Conservation (phyloP, 2,113 vertebrate genomes). For the Microtus oregoni region DNA sequence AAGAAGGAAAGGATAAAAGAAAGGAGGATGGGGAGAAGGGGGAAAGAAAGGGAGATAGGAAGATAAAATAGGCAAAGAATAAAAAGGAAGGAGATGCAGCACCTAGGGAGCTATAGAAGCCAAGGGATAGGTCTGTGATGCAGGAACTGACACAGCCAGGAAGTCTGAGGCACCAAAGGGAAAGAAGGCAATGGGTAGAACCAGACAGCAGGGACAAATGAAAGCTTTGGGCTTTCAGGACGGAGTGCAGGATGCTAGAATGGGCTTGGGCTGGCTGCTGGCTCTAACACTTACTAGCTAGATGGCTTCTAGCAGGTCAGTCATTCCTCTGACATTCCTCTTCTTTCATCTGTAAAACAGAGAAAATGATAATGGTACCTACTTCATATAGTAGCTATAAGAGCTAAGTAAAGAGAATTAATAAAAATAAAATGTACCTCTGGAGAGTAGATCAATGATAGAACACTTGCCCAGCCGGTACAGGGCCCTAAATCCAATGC, state of each 20-base stretch:
- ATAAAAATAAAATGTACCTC: slow-evolving; percentile 50
- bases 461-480: neutral
- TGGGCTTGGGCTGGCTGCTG: neutral
- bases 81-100: neutral
- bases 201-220: neutral
- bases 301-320: neutral
- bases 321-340: slow-evolving; percentile 31
- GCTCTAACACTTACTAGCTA: slow-evolving; percentile 30
- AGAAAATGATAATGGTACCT: neutral
- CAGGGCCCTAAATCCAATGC: neutral
- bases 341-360: slow-evolving; percentile 48
- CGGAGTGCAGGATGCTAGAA: neutral
- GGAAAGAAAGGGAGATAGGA: neutral
- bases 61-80: neutral
- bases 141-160: neutral
- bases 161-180: neutral
- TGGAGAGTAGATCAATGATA: neutral
- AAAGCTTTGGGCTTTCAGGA: neutral
- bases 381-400: neutral
- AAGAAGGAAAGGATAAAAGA: neutral
- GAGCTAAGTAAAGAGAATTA: slow-evolving; percentile 45
- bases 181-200: neutral
- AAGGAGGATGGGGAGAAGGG: neutral
- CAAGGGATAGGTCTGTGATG: neutral
- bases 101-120: neutral